Conservation (phyloP, 2,797 vertebrate species). For the Emydoidea blandingii region DNA sequence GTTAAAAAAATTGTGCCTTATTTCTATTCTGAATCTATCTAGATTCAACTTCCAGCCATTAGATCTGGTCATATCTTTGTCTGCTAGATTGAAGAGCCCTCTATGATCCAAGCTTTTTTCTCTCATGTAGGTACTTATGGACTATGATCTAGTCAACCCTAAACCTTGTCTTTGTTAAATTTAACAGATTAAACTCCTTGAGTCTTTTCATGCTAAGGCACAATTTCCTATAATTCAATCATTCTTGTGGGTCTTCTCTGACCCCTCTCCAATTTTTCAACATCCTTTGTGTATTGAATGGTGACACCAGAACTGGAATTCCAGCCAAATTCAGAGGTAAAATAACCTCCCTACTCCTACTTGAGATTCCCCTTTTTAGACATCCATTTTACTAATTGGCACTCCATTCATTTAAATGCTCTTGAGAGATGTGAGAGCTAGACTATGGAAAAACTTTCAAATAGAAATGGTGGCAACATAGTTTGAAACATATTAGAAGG, state of each 20-base stretch:
- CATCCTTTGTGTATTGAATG: neutral
- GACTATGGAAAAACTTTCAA: neutral
- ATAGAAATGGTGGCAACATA: neutral
- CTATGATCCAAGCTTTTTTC: neutral
- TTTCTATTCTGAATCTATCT: neutral
- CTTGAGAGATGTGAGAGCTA: conserved; percentile 13
- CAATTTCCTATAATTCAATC: neutral
- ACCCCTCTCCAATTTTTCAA: neutral
- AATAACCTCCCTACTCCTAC: neutral
- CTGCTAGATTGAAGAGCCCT: neutral
- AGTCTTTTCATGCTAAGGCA: neutral
- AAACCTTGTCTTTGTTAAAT: neutral
- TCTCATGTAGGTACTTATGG: neutral
- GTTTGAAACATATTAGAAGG: neutral
- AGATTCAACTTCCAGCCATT: neutral
- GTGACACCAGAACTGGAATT: neutral
- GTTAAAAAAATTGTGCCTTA: neutral
- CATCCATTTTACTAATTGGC: neutral
- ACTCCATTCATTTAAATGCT: conserved; percentile 6
- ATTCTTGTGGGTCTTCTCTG: neutral
- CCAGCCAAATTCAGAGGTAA: neutral
- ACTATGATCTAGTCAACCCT: neutral
- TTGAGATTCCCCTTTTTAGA: rapidly evolving
- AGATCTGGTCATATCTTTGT: neutral
- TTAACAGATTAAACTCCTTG: neutral